Evolutionary conservation across 2,888 invertebrate species (phyloP), one percentile per base, ranked within the genome.

Genomic region (Podotricha telesiphe): DNA sequence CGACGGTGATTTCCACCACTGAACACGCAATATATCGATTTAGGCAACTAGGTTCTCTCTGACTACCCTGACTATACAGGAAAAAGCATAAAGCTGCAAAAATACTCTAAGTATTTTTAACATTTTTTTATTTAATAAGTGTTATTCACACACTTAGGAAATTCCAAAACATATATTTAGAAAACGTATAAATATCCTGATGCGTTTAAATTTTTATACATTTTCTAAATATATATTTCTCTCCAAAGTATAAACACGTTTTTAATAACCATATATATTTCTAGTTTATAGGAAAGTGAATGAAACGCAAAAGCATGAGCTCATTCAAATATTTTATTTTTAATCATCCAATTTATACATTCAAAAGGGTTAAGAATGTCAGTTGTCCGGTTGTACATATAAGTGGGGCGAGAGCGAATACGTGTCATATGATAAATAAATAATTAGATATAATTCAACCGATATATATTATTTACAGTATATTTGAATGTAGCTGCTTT

Each of bases 311-410:
- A 15, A 40, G 19, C 13, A 58, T 58, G 0, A 40, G 20, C 34
- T 56, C 56, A 40, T 7, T 40, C 19, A 34, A 55, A 34, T 58
- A 40, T 37, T 40, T 58, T 58, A 40, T 40, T 42, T 58, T 58
- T 40, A 58, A 15, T 42, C 13, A 58, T 22, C 42, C 40, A 58
- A 20, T 45, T 59, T 59, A 59, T 42, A 13, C n/a, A 59, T 59
- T 45, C n/a, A 81, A 78, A 86, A 88, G 90, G 88, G 89, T 86
- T 83, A 80, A 87, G 88, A 88, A 84, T 84, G 86, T 87, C 88
- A 86, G 82, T 86, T 87, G 87, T 86, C 88, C 85, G 78, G 77
- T n/a, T n/a, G n/a, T n/a, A 79, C 78, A 82, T 78, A 79, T 80
- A 80, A 81, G 77, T 76, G 74, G 81, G 80, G 81, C 73, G 80